Evolutionary conservation across 1,140 invertebrate genomes (phyloP), one percentile per base, ranked within the genome.

Genomic region (Campodea augens): DNA sequence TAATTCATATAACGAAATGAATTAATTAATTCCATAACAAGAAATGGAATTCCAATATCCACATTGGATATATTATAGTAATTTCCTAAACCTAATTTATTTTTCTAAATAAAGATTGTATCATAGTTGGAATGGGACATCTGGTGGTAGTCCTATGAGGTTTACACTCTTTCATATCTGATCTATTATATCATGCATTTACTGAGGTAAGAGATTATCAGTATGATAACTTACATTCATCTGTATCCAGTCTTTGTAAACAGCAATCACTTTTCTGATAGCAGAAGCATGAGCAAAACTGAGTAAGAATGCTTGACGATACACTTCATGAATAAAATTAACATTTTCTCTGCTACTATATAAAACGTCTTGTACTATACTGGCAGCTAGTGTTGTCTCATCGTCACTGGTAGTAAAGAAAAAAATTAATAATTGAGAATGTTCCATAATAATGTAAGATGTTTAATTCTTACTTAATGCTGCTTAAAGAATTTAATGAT

Each of bases 191-290:
- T n/a, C n/a, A n/a, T n/a, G n/a, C n/a, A n/a, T n/a, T n/a, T n/a
- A n/a, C n/a, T n/a, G n/a, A n/a, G n/a, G n/a, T n/a, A n/a, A n/a
- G n/a, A n/a, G n/a, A n/a, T n/a, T n/a, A n/a, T n/a, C n/a, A n/a
- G n/a, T n/a, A n/a, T n/a, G n/a, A n/a, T n/a, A n/a, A 52, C 65
- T 65, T 57, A 85, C 78, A 68, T 77, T 82, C 70, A 84, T 80
- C 64, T 89, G 83, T 60, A 93, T 92, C 83, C 91, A 92, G 60
- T 96, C 89, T 60, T 90, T 88, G 57, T 95, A 96, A n/a, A 92
- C 81, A 43, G 78, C 73, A 51, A 96, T 89, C 29, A 90, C 87
- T 56, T 82, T 79, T 29, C 86, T 67, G 46, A 91, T 85, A 2
- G 89, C 84, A 45, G 76, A 75, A 4, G 86, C 80, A 58, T 92